phyloP scores from a whole-genome alignment of 2,888 invertebrate genomes.

The Rugalucina vietnamica region DNA sequence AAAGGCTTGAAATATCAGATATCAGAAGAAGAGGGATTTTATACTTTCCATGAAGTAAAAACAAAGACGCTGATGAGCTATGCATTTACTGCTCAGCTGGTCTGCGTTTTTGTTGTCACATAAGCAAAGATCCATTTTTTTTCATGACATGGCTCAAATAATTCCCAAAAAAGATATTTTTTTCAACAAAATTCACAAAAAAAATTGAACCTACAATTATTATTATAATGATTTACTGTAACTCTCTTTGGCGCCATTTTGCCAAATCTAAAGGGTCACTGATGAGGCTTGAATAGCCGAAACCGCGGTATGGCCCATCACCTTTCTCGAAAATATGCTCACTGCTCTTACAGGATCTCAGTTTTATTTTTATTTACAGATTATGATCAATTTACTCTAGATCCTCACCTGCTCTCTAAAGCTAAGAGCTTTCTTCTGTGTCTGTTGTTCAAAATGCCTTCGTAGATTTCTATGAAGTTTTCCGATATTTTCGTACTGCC shows the following conservation, averaged over 20 bases:
- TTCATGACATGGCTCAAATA: too few relatives aligned
- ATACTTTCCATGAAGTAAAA: too few relatives aligned
- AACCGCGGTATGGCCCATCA: neutral
- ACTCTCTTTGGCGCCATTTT: neutral
- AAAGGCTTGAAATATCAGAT: too few relatives aligned
- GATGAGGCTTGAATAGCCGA: neutral
- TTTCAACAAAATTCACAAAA: too few relatives aligned
- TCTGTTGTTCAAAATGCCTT: neutral
- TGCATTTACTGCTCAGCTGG: too few relatives aligned
- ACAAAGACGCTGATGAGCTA: too few relatives aligned
- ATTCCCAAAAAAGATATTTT: too few relatives aligned
- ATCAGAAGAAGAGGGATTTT: too few relatives aligned
- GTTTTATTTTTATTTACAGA: neutral
- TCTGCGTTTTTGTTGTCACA: too few relatives aligned
- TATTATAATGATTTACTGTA: too few relatives aligned
- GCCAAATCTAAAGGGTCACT: neutral
- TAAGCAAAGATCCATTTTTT: too few relatives aligned
- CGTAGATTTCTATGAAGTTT: conserved; percentile 43
- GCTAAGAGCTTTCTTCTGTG: conserved; percentile 7
- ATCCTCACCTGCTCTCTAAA: conserved; percentile 37
- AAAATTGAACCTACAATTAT: too few relatives aligned
- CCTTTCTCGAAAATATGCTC: neutral
- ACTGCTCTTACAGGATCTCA: neutral
- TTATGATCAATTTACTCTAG: neutral
- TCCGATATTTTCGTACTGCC: conserved; percentile 92